phyloP scores from a whole-genome alignment of 2,888 invertebrate species.

The Watsonalla cultraria region DNA sequence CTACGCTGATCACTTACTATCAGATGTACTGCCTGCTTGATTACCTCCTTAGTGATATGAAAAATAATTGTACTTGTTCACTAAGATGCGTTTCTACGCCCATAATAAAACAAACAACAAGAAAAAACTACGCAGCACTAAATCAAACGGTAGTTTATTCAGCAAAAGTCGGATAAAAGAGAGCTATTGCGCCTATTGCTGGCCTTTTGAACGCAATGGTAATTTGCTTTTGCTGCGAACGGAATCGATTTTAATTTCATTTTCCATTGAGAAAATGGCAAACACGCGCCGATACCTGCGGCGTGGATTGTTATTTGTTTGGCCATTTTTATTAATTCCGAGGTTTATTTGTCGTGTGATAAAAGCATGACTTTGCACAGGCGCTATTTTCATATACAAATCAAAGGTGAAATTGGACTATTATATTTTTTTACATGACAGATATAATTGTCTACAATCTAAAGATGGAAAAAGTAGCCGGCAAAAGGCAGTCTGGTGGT shows the following conservation, averaged over 20 bases:
- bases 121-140: background rate
- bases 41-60: too few relatives aligned
- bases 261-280: conserved; percentile 19
- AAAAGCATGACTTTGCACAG: background rate
- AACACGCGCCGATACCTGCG: conserved; percentile 10
- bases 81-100: too few relatives aligned
- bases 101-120: too few relatives aligned
- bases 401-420: too few relatives aligned
- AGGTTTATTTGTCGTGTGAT: conserved; percentile 1
- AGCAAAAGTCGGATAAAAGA: background rate
- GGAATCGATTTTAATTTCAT: conserved; percentile 15
- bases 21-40: too few relatives aligned
- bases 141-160: background rate
- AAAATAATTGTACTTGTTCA: too few relatives aligned
- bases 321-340: conserved; percentile 12
- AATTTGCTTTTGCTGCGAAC: conserved; percentile 11
- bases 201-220: background rate
- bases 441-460: too few relatives aligned
- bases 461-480: too few relatives aligned
- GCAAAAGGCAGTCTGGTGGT: too few relatives aligned
- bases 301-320: conserved; percentile 13
- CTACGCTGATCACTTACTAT: too few relatives aligned
- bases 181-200: background rate
- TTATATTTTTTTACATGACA: too few relatives aligned
- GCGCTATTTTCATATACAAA: too few relatives aligned